Conservation (phyloP, 2,888 invertebrate genomes). For the Embidobia sp. region DNA sequence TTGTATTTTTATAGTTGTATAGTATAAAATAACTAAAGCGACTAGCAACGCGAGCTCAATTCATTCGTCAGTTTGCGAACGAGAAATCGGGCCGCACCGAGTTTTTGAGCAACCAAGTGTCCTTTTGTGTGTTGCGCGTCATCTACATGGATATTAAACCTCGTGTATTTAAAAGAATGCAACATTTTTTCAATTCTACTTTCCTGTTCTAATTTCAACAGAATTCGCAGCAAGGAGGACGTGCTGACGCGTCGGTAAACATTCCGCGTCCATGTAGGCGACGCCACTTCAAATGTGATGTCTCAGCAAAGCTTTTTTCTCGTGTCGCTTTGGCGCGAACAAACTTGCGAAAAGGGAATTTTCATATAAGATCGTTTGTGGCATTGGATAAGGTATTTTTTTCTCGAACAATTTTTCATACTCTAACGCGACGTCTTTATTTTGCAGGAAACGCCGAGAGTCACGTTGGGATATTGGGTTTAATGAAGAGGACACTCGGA, state of each 20-base stretch:
- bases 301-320: conserved; percentile 36
- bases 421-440: conserved; percentile 17
- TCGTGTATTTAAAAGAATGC: conserved; percentile 21
- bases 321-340: conserved; percentile 21
- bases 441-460: neutral
- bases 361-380: conserved; percentile 25
- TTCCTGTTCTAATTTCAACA: conserved; percentile 9
- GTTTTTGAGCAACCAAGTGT: conserved; percentile 5
- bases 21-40: conserved; percentile 52
- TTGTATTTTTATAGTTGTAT: conserved; percentile 38
- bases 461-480: too few relatives aligned
- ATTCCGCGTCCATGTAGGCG: conserved; percentile 35
- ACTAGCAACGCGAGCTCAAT: conserved; percentile 25
- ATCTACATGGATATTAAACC: too few relatives aligned
- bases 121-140: too few relatives aligned
- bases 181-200: conserved; percentile 14
- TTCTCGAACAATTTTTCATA: conserved; percentile 6
- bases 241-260: conserved; percentile 46
- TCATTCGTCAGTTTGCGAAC: conserved; percentile 9
- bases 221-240: conserved; percentile 28
- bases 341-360: conserved; percentile 39
- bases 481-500: too few relatives aligned
- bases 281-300: conserved; percentile 37
- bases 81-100: neutral
- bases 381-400: neutral